Evolutionary conservation across 2,797 vertebrate species (phyloP).

Genomic region (Takifugu rubripes): DNA sequence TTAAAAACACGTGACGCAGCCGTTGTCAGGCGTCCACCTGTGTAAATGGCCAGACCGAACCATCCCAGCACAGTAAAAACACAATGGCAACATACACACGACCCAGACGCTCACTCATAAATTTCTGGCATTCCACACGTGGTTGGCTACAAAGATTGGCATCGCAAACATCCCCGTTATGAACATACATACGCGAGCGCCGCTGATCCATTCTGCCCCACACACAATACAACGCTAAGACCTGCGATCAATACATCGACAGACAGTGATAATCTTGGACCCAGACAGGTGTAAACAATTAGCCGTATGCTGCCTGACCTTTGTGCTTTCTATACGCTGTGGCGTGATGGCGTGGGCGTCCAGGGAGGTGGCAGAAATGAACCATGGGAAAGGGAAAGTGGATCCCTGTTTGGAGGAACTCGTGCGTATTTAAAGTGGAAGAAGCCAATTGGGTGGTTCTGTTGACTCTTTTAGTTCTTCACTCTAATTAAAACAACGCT

Average conservation of each 20-base stretch:
- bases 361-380: not conserved
- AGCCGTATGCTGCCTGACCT: slow-evolving; percentile 11
- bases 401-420: slow-evolving; percentile 30
- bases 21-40: no score
- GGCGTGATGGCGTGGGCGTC: no score
- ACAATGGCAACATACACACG: slow-evolving; percentile 52
- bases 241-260: slow-evolving; percentile 47
- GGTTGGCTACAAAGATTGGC: slow-evolving; percentile 62
- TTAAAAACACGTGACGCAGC: no score
- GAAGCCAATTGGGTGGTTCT: slow-evolving; percentile 36
- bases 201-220: slow-evolving; percentile 49
- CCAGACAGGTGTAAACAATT: slow-evolving; percentile 57
- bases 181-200: slow-evolving; percentile 44
- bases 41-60: not conserved
- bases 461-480: not conserved
- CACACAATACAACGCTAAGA: slow-evolving; percentile 55
- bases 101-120: slow-evolving; percentile 64
- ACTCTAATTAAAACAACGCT: slow-evolving; percentile 19
- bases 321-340: not conserved
- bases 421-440: slow-evolving; percentile 34
- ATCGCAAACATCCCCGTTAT: slow-evolving; percentile 58
- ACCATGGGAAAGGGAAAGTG: slow-evolving; percentile 25
- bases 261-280: slow-evolving; percentile 50
- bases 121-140: slow-evolving; percentile 75
- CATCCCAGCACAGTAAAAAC: slow-evolving; percentile 20